A percentile compares a stretch with the other conserved stretches of the same genome.
These are phyloP conservation scores for Tiliacea aurago DNA, from an alignment of 2,888 invertebrate genomes.

Conservation along the genomic window DNA sequence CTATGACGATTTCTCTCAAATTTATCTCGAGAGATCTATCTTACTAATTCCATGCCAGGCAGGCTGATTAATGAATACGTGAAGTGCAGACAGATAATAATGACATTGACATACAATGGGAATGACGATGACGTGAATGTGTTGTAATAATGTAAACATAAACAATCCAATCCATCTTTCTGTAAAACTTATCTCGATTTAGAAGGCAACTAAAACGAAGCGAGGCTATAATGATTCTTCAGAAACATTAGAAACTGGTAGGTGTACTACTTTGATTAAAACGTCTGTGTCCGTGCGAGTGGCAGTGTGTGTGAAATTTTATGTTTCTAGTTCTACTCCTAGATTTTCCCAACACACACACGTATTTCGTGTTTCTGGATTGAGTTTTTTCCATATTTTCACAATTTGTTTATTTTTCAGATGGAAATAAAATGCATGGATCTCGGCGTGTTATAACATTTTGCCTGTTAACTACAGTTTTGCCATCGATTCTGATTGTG, in stretches of 20 bases:
- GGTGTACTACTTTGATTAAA: background rate
- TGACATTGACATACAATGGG: background rate
- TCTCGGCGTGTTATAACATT: slow-evolving; percentile 94
- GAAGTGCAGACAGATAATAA: no score
- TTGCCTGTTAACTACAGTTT: slow-evolving; percentile 93
- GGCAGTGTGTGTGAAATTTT: background rate
- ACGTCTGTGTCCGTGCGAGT: slow-evolving; percentile 1
- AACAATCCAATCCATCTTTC: slow-evolving; percentile 25
- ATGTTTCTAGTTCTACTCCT: background rate
- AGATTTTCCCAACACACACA: background rate
- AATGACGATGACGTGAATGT: background rate
- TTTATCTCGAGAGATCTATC: background rate
- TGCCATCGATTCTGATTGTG: slow-evolving; percentile 94
- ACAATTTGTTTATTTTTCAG: slow-evolving; percentile 82
- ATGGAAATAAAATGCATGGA: slow-evolving; percentile 94
- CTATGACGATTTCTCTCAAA: background rate
- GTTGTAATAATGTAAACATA: slow-evolving; percentile 39
- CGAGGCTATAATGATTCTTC: slow-evolving; percentile 39
- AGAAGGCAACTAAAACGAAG: background rate
- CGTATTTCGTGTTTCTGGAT: no score
- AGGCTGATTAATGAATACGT: no score
- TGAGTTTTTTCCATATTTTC: background rate
- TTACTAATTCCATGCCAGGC: background rate
- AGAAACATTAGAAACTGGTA: slow-evolving; percentile 17
- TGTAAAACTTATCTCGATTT: slow-evolving; percentile 23